Conservation (phyloP, 2,797 vertebrate species). For the Pseudopleuronectes americanus region DNA sequence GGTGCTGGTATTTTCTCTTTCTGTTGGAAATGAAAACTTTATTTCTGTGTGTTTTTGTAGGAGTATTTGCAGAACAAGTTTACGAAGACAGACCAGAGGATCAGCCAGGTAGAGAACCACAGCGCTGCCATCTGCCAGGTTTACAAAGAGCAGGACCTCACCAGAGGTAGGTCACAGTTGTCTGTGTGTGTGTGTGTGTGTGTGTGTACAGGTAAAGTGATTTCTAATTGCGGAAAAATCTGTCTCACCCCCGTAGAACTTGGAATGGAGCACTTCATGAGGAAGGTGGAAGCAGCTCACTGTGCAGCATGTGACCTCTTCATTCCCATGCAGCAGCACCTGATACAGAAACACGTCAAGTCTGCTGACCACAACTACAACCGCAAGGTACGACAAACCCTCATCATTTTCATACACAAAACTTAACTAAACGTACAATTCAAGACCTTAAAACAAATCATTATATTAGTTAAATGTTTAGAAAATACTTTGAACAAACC, state of each 20-base stretch:
- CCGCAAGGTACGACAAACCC: constrained; percentile 83
- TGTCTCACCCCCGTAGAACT: constrained; percentile 78
- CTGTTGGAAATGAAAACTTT: neutral
- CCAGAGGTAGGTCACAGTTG: constrained; percentile 82
- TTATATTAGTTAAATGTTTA: no score
- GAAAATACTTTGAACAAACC: no score
- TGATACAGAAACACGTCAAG: constrained; percentile 93
- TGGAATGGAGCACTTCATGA: constrained; percentile 95
- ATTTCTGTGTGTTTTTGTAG: constrained; percentile 66
- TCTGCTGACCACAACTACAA: constrained; percentile 93
- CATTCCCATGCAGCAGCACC: constrained; percentile 92
- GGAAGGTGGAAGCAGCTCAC: constrained; percentile 94
- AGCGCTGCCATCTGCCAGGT: constrained; percentile 90
- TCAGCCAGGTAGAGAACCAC: constrained; percentile 87
- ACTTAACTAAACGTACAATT: neutral
- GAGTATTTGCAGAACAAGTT: constrained; percentile 91
- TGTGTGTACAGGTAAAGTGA: neutral
- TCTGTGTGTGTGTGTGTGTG: neutral
- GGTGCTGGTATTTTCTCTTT: no score
- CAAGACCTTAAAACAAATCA: no score
- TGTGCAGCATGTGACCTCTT: constrained; percentile 94
- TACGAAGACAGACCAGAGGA: constrained; percentile 89
- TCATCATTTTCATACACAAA: no score
- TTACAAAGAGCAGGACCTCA: constrained; percentile 92
- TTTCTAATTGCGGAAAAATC: neutral